Base-by-base conservation (phyloP, 2,113 vertebrate genomes). In the Anarhynchus alexandrinus region DNA sequence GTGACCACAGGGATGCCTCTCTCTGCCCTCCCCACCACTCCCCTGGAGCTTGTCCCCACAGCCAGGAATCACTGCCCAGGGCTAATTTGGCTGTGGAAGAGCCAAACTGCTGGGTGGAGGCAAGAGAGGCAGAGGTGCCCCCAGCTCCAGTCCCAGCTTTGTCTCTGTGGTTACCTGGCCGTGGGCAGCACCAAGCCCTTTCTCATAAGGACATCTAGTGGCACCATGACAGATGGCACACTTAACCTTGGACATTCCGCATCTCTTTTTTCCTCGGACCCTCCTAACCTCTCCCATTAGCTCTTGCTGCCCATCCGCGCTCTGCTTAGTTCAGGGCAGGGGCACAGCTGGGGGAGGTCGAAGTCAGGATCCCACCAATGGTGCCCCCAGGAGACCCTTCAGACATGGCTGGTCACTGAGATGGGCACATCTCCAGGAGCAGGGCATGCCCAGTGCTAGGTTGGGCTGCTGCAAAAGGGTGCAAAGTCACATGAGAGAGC, bases 181-280 rank as follows among this genome's bases (percentile, higher is more conserved):
- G 2, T 70, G 86, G 92, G 80, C 92, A 95, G 67, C 92, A 27
- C 59, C 51, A 88, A 96, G 95, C 43, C 94, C 94, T 91, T 93
- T 96, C 92, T 85, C 88, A 94, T 69, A 97, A 95, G 95, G 96
- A 96, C 96, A 96, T 95, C 95, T 96, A 96, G 96, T 91, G 96
- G 96, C 92, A 86, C 77, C 52, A 5, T 67, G 88, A 96, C 92
- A 92, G 86, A 93, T 4, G 72, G 82, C 95, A 95, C 4, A 0
- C 57, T 25, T 66, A 6, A n/a, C 94, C 91, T 62, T 23, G 86
- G 57, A 30, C 85, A 9, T 34, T 34, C 54, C 3, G 9, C 23
- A 0, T 4, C 27, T 23, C 26, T 2, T 32, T 21, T 3, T 5
- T 20, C 1, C 1, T 4, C 4, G 0, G 38, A 30, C 16, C 10